Evolutionary conservation across 2,113 vertebrate species (phyloP).

Genomic region (Talpa occidentalis): DNA sequence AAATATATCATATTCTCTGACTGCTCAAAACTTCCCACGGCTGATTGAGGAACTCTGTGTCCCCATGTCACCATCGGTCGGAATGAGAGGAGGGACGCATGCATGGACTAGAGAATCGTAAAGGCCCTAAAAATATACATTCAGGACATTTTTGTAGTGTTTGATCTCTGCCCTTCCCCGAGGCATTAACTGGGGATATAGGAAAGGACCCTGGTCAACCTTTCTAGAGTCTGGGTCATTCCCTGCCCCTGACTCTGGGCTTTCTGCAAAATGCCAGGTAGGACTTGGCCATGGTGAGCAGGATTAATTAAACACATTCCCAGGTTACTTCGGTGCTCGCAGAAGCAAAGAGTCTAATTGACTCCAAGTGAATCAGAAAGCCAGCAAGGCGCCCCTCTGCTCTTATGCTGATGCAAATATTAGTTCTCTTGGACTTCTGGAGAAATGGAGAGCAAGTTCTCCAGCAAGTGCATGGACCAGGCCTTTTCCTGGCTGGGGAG

Average conservation of each 20-base stretch:
- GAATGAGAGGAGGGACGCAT: too few species aligned
- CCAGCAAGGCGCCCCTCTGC: constrained; percentile 79
- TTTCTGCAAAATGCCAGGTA: constrained; percentile 88
- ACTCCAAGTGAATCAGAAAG: constrained; percentile 84
- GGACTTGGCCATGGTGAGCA: constrained; percentile 86
- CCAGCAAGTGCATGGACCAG: constrained; percentile 75
- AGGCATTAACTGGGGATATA: constrained; percentile 83
- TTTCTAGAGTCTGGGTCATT: constrained; percentile 88
- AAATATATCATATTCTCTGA: constrained; percentile 79
- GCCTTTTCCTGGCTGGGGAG: constrained; percentile 75
- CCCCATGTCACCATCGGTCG: background rate
- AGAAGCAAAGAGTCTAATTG: constrained; percentile 82
- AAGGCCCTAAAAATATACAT: constrained; percentile 55
- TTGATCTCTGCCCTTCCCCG: constrained; percentile 63
- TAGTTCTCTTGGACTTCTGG: constrained; percentile 84
- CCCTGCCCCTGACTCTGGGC: constrained; percentile 84
- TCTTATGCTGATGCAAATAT: constrained; percentile 90
- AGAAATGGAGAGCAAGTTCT: constrained; percentile 75
- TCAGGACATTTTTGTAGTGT: constrained; percentile 49
- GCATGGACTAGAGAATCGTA: background rate
- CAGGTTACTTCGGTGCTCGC: constrained; percentile 79
- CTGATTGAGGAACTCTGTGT: background rate
- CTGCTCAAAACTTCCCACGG: constrained; percentile 65
- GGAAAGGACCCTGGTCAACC: constrained; percentile 81
- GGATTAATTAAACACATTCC: constrained; percentile 90